These are phyloP conservation scores for Urocyon cinereoargenteus DNA, from an alignment of 2,797 vertebrate species.

Conservation along the genomic window DNA sequence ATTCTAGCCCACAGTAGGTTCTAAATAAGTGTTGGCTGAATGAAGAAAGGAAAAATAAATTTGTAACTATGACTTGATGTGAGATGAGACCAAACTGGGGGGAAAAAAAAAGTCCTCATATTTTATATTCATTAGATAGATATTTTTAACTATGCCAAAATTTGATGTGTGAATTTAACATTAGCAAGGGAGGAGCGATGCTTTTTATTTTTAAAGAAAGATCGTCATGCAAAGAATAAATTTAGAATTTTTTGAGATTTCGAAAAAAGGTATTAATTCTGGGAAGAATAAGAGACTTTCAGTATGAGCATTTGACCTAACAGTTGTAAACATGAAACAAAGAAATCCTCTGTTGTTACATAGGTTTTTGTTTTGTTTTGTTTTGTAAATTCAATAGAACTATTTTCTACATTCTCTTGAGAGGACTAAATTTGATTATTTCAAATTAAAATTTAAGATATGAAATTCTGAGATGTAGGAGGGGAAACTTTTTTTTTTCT, in stretches of 20 bases:
- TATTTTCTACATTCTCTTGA: conserved; percentile 21
- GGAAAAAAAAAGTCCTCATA: background rate
- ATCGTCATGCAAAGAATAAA: background rate
- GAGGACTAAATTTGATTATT: background rate
- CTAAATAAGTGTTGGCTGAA: background rate
- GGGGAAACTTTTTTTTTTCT: background rate
- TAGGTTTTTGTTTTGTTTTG: conserved; percentile 57
- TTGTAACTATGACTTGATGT: background rate
- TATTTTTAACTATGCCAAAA: conserved; percentile 72
- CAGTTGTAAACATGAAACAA: background rate
- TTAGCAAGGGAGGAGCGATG: conserved; percentile 11
- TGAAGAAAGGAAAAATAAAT: background rate
- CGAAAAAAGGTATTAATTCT: conserved; percentile 17
- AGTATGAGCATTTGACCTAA: background rate
- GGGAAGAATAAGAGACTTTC: background rate
- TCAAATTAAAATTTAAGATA: conserved; percentile 41
- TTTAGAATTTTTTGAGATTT: conserved; percentile 64
- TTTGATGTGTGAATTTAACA: conserved; percentile 58
- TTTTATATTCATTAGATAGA: conserved; percentile 60
- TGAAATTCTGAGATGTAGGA: background rate
- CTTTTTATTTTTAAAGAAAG: conserved; percentile 66
- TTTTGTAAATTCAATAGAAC: background rate
- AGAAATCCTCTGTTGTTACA: background rate
- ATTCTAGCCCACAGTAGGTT: background rate
- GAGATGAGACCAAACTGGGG: background rate